A percentile compares a stretch with the other conserved stretches of the same genome.
Conservation (phyloP, 2,888 invertebrate genomes). For the Lypha dubia region DNA sequence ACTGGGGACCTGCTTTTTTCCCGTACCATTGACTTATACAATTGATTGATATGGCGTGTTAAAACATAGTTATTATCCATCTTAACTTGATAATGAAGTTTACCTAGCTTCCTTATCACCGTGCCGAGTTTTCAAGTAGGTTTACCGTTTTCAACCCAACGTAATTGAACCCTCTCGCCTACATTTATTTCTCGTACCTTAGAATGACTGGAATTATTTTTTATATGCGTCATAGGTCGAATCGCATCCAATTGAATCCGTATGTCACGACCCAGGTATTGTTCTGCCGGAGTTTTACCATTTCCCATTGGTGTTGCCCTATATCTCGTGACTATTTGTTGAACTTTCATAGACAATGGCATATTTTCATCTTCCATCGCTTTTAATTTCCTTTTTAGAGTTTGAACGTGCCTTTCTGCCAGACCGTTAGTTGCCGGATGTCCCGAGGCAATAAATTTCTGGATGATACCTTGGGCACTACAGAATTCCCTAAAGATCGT, state of each 20-base stretch:
- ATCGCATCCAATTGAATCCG: constrained; percentile 47
- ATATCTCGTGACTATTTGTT: constrained; percentile 41
- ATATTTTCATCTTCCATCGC: constrained; percentile 78
- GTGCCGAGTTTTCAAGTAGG: constrained; percentile 32
- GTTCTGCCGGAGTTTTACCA: constrained; percentile 40
- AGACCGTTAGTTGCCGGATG: constrained; percentile 53
- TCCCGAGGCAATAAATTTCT: constrained; percentile 66
- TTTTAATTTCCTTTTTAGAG: constrained; percentile 53
- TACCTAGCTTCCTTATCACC: constrained; percentile 14
- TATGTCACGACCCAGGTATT: constrained; percentile 45
- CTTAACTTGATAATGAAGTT: constrained; percentile 13
- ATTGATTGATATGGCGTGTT: constrained; percentile 19
- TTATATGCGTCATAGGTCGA: constrained; percentile 6
- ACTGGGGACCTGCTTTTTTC: neutral
- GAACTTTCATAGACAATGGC: constrained; percentile 76
- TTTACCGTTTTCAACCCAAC: constrained; percentile 19
- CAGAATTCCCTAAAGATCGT: constrained; percentile 38
- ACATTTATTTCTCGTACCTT: constrained; percentile 42
- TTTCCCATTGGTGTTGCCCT: constrained; percentile 51
- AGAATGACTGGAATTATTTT: neutral
- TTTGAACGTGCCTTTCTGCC: constrained; percentile 62
- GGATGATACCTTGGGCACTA: constrained; percentile 39
- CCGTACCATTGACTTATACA: constrained; percentile 12
- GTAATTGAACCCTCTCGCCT: constrained; percentile 55
- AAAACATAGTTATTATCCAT: constrained; percentile 19